These are phyloP conservation scores for Ptilodon capucinus DNA, from an alignment of 2,888 invertebrate species.

Conservation along the genomic window DNA sequence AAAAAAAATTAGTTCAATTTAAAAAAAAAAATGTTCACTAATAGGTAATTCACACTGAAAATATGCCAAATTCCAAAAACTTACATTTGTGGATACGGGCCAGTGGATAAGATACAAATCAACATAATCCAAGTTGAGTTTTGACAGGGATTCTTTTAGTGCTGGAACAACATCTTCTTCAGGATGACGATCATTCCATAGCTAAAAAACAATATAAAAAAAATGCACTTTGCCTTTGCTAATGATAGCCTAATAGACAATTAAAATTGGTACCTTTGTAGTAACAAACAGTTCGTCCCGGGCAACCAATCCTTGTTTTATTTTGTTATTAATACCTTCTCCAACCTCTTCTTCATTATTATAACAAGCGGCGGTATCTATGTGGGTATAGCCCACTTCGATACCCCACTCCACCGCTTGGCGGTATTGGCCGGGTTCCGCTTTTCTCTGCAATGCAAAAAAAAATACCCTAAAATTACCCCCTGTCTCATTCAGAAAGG, in stretches of 20 bases:
- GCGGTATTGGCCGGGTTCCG: conserved; percentile 54
- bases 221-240: neutral
- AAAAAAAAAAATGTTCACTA: too few species aligned
- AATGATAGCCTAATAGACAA: neutral
- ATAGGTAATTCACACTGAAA: too few species aligned
- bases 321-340: conserved; percentile 69
- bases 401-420: conserved; percentile 77
- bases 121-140: conserved; percentile 87
- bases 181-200: conserved; percentile 82
- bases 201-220: conserved; percentile 43
- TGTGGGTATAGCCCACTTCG: conserved; percentile 76
- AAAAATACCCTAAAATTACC: neutral
- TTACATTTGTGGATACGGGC: conserved; percentile 85
- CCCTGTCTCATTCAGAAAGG: too few species aligned
- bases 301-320: conserved; percentile 68
- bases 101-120: conserved; percentile 93
- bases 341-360: conserved; percentile 79
- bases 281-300: conserved; percentile 80
- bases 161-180: conserved; percentile 85
- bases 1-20: too few species aligned
- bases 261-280: conserved; percentile 68
- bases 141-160: conserved; percentile 84
- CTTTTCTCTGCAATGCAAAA: conserved; percentile 50
- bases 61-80: too few species aligned
- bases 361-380: conserved; percentile 79